Evolutionary conservation across 2,113 vertebrate genomes (phyloP).

Genomic region (Sceloporus tristichus): DNA sequence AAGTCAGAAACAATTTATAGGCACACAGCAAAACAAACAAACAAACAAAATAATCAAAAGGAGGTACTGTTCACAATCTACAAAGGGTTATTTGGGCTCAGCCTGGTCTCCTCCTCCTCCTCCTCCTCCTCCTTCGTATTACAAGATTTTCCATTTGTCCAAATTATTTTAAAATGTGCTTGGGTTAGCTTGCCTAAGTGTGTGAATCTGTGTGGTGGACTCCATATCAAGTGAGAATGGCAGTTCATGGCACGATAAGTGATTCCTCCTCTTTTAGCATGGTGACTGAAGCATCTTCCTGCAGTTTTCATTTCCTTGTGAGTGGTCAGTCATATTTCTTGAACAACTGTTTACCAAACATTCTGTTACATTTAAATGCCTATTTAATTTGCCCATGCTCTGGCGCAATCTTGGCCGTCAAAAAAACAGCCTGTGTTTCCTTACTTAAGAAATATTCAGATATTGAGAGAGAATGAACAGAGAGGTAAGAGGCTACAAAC

Average conservation of each 20-base stretch:
- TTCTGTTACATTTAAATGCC: not conserved
- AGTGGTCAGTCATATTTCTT: not conserved
- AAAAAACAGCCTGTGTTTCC: constrained; percentile 23
- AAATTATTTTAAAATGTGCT: constrained; percentile 38
- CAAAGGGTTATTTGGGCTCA: not conserved
- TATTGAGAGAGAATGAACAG: not conserved
- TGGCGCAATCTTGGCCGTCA: not conserved
- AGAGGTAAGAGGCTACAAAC: not conserved
- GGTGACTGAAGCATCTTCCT: constrained; percentile 5
- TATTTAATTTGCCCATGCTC: not conserved
- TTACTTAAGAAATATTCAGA: not conserved
- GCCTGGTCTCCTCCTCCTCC: not conserved
- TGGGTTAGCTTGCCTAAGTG: constrained; percentile 21
- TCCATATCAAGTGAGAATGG: not conserved
- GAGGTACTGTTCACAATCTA: not conserved
- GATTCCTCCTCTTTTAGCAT: not conserved
- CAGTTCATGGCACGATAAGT: constrained; percentile 28
- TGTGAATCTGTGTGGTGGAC: constrained; percentile 41
- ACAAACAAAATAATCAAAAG: not conserved
- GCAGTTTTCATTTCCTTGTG: constrained; percentile 44
- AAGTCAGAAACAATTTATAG: too few relatives aligned
- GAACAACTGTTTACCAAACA: constrained; percentile 36
- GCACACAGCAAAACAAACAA: not conserved
- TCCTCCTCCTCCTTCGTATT: not conserved
- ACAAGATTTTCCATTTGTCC: constrained; percentile 5